These are phyloP conservation scores for Eristalis arbustorum DNA, from an alignment of 2,888 invertebrate species.

Conservation along the genomic window DNA sequence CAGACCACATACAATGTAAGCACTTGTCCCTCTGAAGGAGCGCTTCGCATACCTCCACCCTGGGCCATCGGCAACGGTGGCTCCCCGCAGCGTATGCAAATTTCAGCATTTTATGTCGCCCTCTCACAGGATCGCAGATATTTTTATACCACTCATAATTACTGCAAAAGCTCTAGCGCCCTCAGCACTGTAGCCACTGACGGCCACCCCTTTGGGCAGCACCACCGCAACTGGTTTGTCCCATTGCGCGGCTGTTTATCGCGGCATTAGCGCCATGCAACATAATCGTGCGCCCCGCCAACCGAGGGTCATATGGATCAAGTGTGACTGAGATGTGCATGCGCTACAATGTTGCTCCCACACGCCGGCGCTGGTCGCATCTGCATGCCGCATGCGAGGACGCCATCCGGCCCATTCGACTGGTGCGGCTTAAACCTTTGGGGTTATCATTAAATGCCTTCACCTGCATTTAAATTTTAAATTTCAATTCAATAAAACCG, in stretches of 20 bases:
- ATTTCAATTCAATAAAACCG: constrained; percentile 63
- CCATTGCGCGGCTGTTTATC: constrained; percentile 5
- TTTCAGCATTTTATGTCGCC: constrained; percentile 28
- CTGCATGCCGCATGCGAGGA: constrained; percentile 10
- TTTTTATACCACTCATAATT: constrained; percentile 27
- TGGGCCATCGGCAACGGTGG: background rate
- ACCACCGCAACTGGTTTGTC: background rate
- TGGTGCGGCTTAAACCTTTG: constrained; percentile 43
- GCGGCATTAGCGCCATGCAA: constrained; percentile 23
- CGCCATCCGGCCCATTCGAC: constrained; percentile 30
- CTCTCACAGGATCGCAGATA: constrained; percentile 14
- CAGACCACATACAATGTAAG: background rate
- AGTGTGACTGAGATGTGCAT: constrained; percentile 27
- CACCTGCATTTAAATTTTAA: constrained; percentile 67
- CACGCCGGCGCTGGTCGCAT: constrained; percentile 16
- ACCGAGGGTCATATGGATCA: constrained; percentile 63
- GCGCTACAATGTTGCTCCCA: constrained; percentile 52
- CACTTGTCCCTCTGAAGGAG: background rate
- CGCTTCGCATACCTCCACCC: background rate
- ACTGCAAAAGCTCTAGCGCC: background rate
- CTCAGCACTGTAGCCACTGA: background rate
- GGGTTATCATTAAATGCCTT: constrained; percentile 67
- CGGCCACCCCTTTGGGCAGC: background rate
- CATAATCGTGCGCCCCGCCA: constrained; percentile 7
- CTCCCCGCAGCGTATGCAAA: constrained; percentile 15